Conservation (phyloP, 2,888 invertebrate species). For the Drosophila suboccidentalis region DNA sequence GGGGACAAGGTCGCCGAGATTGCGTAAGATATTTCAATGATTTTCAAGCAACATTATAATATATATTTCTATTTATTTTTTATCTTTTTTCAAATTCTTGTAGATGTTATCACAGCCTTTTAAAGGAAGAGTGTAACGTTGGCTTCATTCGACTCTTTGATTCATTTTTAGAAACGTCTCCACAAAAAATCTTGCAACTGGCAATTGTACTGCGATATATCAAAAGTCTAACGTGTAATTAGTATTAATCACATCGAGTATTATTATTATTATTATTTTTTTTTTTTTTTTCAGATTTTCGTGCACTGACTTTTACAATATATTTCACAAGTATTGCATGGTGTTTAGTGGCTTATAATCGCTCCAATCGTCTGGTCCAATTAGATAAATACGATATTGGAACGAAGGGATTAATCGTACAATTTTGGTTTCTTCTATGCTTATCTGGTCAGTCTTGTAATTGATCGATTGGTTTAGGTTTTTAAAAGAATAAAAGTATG, state of each 20-base stretch:
- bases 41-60: not conserved
- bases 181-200: conserved; percentile 64
- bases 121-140: conserved; percentile 68
- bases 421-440: conserved; percentile 60
- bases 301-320: conserved; percentile 45
- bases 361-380: conserved; percentile 60
- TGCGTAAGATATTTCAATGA: conserved; percentile 37
- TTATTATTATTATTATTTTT: not conserved
- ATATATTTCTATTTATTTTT: no score
- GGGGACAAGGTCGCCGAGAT: conserved; percentile 47
- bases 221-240: conserved; percentile 53
- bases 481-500: not conserved
- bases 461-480: not conserved
- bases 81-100: not conserved
- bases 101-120: conserved; percentile 54
- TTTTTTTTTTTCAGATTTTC: conserved; percentile 47
- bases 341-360: conserved; percentile 66
- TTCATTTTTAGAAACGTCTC: conserved; percentile 62
- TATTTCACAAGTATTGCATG: conserved; percentile 62
- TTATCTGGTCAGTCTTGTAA: conserved; percentile 48
- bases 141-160: conserved; percentile 67
- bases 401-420: conserved; percentile 54
- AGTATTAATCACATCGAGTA: not conserved
- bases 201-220: conserved; percentile 49
- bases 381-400: conserved; percentile 65